Conservation (phyloP, 2,797 vertebrate species). For the Nasua narica region DNA sequence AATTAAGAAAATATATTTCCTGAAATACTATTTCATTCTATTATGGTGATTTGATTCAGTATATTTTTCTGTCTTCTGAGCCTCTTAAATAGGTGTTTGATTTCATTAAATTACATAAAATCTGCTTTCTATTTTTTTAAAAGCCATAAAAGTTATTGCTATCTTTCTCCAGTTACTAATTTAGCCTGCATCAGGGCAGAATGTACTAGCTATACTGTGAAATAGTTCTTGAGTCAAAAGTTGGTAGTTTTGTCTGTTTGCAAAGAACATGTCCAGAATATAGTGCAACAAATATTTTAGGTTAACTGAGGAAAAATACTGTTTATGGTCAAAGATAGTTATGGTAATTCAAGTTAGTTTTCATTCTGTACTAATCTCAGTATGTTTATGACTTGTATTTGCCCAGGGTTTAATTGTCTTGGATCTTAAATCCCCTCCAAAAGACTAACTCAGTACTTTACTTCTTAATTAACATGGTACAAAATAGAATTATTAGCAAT, state of each 20-base stretch:
- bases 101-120: background rate
- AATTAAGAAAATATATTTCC: background rate
- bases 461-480: background rate
- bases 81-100: background rate
- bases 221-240: conserved; percentile 75
- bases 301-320: conserved; percentile 59
- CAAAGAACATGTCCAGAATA: conserved; percentile 76
- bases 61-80: background rate
- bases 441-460: background rate
- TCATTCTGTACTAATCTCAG: conserved; percentile 64
- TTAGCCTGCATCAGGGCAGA: conserved; percentile 24
- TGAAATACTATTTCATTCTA: conserved; percentile 19
- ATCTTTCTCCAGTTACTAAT: conserved; percentile 50
- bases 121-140: conserved; percentile 17
- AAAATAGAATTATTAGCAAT: conserved; percentile 13
- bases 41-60: background rate
- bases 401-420: conserved; percentile 7
- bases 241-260: conserved; percentile 75
- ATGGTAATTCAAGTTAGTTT: conserved; percentile 69
- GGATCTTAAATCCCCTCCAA: background rate
- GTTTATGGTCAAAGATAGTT: conserved; percentile 60
- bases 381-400: conserved; percentile 17
- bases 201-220: conserved; percentile 63
- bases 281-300: conserved; percentile 68
- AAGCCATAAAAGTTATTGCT: background rate